phyloP scores from a whole-genome alignment of 2,797 vertebrate genomes.

The Distichodus sexfasciatus region DNA sequence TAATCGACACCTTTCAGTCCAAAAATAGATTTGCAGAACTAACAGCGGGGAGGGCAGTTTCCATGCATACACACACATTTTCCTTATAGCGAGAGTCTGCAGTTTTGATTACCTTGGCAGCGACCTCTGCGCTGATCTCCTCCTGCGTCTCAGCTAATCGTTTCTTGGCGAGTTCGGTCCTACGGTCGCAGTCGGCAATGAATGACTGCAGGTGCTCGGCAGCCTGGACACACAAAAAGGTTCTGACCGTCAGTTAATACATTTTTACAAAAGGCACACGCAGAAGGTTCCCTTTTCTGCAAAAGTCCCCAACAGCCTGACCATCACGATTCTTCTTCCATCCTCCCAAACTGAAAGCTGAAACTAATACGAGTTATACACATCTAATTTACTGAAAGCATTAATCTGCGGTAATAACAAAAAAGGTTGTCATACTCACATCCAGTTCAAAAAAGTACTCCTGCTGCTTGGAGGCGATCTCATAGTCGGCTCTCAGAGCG shows the following conservation, averaged over 20 bases:
- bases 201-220: conserved; percentile 97
- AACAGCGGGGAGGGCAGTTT: neutral
- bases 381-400: no score
- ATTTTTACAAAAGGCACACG: neutral
- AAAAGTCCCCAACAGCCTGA: no score
- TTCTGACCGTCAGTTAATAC: neutral
- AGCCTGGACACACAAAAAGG: conserved; percentile 70
- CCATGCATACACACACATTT: neutral
- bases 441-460: conserved; percentile 99
- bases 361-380: no score
- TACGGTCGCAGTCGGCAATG: conserved; percentile 94
- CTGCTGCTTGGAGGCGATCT: conserved; percentile 97
- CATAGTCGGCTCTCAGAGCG: conserved; percentile 95
- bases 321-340: no score
- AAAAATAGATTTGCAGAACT: neutral
- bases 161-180: conserved; percentile 96
- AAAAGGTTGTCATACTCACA: conserved; percentile 82
- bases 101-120: conserved; percentile 97
- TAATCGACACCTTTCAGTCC: neutral
- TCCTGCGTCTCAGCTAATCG: conserved; percentile 96
- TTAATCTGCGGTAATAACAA: neutral
- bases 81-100: no score
- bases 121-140: conserved; percentile 97
- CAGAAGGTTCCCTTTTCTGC: neutral
- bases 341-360: no score